phyloP scores from a whole-genome alignment of 1,140 invertebrate species.

The Leptinotarsa undecemlineata region DNA sequence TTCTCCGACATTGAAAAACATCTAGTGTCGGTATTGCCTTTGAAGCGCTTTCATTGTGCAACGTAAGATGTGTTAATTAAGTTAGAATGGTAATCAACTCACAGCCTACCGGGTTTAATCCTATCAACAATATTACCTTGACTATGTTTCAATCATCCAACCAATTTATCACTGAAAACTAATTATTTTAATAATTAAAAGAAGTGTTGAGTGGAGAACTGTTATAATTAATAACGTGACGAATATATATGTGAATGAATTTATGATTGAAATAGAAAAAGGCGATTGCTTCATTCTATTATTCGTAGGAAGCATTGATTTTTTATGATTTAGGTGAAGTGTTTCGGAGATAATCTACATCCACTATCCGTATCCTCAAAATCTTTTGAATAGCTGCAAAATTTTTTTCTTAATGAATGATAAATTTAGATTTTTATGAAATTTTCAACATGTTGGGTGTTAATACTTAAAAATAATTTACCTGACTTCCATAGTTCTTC shows the following conservation, averaged over 20 bases:
- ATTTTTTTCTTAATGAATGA: too few species aligned
- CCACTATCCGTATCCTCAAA: too few species aligned
- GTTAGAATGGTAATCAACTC: conserved; percentile 15
- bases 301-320: too few species aligned
- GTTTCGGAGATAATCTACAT: too few species aligned
- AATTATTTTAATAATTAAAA: conserved; percentile 19
- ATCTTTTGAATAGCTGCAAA: too few species aligned
- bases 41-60: conserved; percentile 12
- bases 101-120: conserved; percentile 14
- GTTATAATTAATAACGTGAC: not conserved
- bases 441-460: too few species aligned
- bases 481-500: too few species aligned
- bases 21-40: conserved; percentile 8
- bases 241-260: not conserved
- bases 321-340: too few species aligned
- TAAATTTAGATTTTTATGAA: too few species aligned
- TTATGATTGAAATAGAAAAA: not conserved
- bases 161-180: conserved; percentile 21
- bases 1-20: not conserved
- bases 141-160: conserved; percentile 15
- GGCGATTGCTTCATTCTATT: not conserved
- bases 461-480: too few species aligned
- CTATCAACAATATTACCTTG: conserved; percentile 12
- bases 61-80: conserved; percentile 28
- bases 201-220: not conserved